Percentiles rank a stretch among this genome's conserved stretches.
Evolutionary conservation across 2,888 invertebrate genomes (phyloP).

Genomic region (Nysson spinosus): DNA sequence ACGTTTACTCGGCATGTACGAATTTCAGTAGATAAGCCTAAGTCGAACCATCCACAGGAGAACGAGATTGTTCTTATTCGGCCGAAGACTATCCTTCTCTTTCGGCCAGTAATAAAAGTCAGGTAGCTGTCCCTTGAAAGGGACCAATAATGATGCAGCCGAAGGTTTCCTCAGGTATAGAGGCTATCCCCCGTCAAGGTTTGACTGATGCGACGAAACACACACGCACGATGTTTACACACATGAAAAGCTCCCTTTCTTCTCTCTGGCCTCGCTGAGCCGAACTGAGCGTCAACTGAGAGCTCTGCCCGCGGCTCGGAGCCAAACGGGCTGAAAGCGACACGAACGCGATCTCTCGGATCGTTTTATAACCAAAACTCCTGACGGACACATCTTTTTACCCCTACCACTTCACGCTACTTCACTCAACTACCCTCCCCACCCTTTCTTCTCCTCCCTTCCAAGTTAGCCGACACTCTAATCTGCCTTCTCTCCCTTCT

Average conservation of each 20-base stretch:
- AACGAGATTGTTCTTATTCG: constrained; percentile 32
- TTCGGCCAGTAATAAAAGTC: background rate
- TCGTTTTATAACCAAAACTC: constrained; percentile 65
- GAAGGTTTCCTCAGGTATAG: constrained; percentile 32
- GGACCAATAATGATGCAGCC: background rate
- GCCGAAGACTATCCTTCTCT: constrained; percentile 5
- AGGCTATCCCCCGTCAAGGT: constrained; percentile 8
- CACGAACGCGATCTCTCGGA: constrained; percentile 79
- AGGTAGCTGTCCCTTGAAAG: constrained; percentile 23
- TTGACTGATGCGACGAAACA: constrained; percentile 34
- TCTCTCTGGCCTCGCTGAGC: constrained; percentile 76
- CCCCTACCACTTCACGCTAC: constrained; percentile 45
- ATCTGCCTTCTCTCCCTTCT: constrained; percentile 46
- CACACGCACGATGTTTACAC: constrained; percentile 56
- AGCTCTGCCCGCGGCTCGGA: constrained; percentile 78
- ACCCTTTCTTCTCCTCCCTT: constrained; percentile 78
- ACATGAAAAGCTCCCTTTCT: constrained; percentile 71
- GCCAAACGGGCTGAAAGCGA: constrained; percentile 68
- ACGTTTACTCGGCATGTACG: too few relatives aligned
- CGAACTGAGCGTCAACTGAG: constrained; percentile 80
- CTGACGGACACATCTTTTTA: constrained; percentile 58
- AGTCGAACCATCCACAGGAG: constrained; percentile 18
- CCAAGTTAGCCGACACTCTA: constrained; percentile 72
- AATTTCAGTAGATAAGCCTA: background rate
- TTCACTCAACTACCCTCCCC: constrained; percentile 64